Percentiles rank a stretch among this genome's conserved stretches.
These are phyloP conservation scores for Cetoscarus ocellatus DNA, from an alignment of 2,797 vertebrate species.

Conservation along the genomic window DNA sequence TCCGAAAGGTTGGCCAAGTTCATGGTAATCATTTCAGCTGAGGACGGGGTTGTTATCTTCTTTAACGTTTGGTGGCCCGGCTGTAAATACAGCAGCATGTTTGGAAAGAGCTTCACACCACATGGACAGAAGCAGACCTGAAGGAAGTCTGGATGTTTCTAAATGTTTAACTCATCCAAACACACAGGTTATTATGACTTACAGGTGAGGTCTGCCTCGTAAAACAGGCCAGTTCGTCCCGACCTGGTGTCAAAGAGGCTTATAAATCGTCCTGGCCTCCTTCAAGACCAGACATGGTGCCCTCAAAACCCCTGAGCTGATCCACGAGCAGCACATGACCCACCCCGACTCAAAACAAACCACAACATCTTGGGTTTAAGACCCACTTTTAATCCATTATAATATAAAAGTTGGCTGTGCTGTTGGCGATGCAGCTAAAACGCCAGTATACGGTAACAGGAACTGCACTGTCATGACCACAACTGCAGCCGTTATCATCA, in stretches of 20 bases:
- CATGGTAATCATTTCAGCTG: background rate
- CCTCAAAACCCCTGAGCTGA: constrained; percentile 9
- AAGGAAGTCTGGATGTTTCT: background rate
- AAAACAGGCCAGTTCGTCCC: constrained; percentile 13
- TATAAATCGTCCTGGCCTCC: constrained; percentile 31
- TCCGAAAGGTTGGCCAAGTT: background rate
- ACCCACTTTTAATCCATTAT: too few species aligned
- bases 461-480: too few species aligned
- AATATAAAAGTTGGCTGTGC: too few species aligned
- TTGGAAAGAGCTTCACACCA: background rate
- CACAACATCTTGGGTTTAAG: too few species aligned
- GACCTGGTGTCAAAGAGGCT: constrained; percentile 49
- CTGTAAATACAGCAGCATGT: background rate
- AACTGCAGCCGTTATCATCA: too few species aligned
- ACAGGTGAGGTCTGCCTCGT: background rate
- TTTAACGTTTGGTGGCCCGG: background rate
- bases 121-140: background rate
- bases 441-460: too few species aligned
- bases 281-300: background rate
- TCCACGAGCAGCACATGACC: background rate
- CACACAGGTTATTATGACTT: background rate
- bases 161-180: background rate
- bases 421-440: too few species aligned
- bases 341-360: background rate
- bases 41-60: background rate